These are phyloP conservation scores for Aselliscus stoliczkanus DNA, from an alignment of 2,797 vertebrate genomes.

Conservation along the genomic window DNA sequence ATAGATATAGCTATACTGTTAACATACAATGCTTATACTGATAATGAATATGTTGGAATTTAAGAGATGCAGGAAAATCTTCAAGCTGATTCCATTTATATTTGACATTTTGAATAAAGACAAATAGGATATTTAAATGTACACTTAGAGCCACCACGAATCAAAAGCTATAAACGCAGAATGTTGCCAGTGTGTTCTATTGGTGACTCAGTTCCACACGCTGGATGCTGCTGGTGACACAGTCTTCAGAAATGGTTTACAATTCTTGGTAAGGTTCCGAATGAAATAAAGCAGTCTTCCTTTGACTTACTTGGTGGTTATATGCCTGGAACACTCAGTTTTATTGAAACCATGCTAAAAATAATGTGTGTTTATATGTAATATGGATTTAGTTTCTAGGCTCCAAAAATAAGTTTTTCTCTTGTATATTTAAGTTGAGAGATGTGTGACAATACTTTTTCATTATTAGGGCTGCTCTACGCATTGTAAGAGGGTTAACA, in stretches of 20 bases:
- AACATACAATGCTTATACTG: not conserved
- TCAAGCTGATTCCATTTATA: not conserved
- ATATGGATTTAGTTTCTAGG: not conserved
- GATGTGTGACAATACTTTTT: not conserved
- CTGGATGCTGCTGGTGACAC: not conserved
- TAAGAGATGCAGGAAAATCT: not conserved
- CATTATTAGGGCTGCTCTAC: not conserved
- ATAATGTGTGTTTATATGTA: not conserved
- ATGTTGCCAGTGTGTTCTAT: not conserved
- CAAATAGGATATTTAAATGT: not conserved
- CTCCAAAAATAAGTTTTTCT: not conserved
- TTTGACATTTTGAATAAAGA: not conserved
- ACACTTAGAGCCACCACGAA: not conserved
- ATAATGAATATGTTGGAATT: not conserved
- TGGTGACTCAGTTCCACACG: not conserved
- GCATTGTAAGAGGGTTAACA: not conserved
- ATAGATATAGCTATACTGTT: not conserved
- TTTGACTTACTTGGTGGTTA: not conserved
- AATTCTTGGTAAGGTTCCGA: not conserved
- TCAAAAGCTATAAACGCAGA: not conserved
- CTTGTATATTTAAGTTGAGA: not conserved
- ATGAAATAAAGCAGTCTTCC: not conserved
- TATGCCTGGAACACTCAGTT: not conserved
- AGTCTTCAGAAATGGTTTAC: not conserved
- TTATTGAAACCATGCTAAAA: not conserved